Evolutionary conservation across 2,888 invertebrate species (phyloP).

Genomic region (Platyscelio sp.): DNA sequence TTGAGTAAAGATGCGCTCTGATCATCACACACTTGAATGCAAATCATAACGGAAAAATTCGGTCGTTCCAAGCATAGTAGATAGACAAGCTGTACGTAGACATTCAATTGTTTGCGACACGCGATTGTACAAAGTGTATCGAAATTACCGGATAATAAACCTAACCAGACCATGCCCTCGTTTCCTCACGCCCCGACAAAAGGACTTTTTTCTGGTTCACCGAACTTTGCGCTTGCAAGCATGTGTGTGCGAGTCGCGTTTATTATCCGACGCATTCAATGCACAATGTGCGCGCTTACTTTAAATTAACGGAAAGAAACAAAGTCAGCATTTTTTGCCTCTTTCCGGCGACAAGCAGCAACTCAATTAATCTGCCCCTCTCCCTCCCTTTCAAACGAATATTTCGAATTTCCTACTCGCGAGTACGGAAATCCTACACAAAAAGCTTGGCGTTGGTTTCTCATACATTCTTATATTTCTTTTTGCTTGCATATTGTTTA

Average conservation of each 20-base stretch:
- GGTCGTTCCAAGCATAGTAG: conserved; percentile 60
- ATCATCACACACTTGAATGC: conserved; percentile 63
- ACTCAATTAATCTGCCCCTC: conserved; percentile 36
- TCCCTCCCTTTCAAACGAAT: conserved; percentile 16
- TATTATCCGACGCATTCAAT: conserved; percentile 49
- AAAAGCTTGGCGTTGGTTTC: conserved; percentile 40
- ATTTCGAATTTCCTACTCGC: conserved; percentile 26
- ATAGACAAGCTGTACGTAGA: conserved; percentile 57
- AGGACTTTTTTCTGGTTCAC: conserved; percentile 24
- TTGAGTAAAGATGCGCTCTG: conserved; percentile 61
- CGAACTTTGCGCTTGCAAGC: conserved; percentile 2
- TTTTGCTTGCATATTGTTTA: too few species aligned
- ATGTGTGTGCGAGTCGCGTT: conserved; percentile 29
- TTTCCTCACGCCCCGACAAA: conserved; percentile 36
- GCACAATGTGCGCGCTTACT: conserved; percentile 41
- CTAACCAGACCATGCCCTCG: conserved; percentile 42
- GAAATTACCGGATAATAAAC: conserved; percentile 58
- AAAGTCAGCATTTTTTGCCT: conserved; percentile 43
- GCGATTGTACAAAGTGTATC: conserved; percentile 49
- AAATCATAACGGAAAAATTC: conserved; percentile 66
- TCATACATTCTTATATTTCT: background rate
- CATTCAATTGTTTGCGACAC: conserved; percentile 56
- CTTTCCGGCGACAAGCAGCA: conserved; percentile 54
- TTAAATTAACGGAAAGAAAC: conserved; percentile 50
- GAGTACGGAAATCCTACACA: conserved; percentile 27